Percentiles rank a stretch among this genome's conserved stretches.
Conservation (phyloP, 2,888 invertebrate species). For the Drosophila differens region DNA sequence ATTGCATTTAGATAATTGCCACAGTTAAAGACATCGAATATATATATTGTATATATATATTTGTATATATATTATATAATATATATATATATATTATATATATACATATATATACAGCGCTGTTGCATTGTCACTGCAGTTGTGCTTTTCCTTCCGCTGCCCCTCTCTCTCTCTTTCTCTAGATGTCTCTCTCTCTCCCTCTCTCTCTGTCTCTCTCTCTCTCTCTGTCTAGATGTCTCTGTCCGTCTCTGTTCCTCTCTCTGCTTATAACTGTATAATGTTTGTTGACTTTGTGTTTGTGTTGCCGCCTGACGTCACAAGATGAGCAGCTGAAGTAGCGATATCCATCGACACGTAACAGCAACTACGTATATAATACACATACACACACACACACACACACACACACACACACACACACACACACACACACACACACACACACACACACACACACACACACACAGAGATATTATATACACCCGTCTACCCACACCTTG, state of each 20-base stretch:
- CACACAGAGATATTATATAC: neutral
- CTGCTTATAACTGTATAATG: constrained; percentile 52
- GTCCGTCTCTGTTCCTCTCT: neutral
- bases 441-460: neutral
- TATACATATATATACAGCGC: neutral
- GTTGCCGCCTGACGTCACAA: constrained; percentile 48
- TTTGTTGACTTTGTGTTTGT: constrained; percentile 54
- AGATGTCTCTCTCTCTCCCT: neutral
- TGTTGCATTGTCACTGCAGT: constrained; percentile 10
- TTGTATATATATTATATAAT: neutral
- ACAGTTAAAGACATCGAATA: constrained; percentile 14
- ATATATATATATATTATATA: neutral
- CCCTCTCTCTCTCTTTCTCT: no score
- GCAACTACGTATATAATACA: constrained; percentile 41
- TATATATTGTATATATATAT: neutral
- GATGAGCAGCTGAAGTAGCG: constrained; percentile 38
- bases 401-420: constrained; percentile 2
- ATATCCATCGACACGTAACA: constrained; percentile 53
- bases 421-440: neutral
- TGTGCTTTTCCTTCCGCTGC: neutral
- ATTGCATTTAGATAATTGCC: constrained; percentile 34
- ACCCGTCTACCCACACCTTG: constrained; percentile 46
- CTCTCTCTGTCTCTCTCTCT: neutral
- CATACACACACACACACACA: neutral
- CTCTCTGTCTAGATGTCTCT: neutral